phyloP scores from a whole-genome alignment of 2,113 vertebrate species.

The Gila orcuttii region DNA sequence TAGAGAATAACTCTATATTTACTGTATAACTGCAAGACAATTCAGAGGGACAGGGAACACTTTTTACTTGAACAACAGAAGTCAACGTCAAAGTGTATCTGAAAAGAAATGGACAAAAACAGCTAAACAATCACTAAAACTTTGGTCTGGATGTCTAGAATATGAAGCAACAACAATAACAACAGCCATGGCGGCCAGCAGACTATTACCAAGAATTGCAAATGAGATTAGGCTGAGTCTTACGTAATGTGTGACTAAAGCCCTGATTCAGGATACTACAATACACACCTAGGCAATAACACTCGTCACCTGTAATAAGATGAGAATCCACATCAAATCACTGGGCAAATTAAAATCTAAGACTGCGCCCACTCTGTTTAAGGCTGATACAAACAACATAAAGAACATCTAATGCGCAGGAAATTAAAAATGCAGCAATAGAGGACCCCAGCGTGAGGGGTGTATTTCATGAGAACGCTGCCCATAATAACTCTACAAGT shows the following conservation, averaged over 20 bases:
- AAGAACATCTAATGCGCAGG: constrained; percentile 41
- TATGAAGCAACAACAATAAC: constrained; percentile 49
- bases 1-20: not conserved
- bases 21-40: not conserved
- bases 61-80: not conserved
- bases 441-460: not conserved
- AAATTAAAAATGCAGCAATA: constrained; percentile 48
- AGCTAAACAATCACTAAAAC: not conserved
- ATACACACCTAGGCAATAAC: not conserved
- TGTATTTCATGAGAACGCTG: constrained; percentile 17
- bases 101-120: not conserved
- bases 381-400: not conserved
- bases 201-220: constrained; percentile 41
- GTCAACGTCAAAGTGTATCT: not conserved
- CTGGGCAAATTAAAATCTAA: not conserved
- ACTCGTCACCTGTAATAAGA: not conserved
- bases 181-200: constrained; percentile 43
- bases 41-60: not conserved
- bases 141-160: not conserved
- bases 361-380: not conserved
- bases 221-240: constrained; percentile 55
- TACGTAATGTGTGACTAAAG: constrained; percentile 47
- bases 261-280: constrained; percentile 20
- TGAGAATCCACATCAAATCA: constrained; percentile 3
- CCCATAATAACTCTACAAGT: constrained; percentile 24